Base-by-base conservation (phyloP, 2,888 invertebrate genomes). In the Philaethria dido region DNA sequence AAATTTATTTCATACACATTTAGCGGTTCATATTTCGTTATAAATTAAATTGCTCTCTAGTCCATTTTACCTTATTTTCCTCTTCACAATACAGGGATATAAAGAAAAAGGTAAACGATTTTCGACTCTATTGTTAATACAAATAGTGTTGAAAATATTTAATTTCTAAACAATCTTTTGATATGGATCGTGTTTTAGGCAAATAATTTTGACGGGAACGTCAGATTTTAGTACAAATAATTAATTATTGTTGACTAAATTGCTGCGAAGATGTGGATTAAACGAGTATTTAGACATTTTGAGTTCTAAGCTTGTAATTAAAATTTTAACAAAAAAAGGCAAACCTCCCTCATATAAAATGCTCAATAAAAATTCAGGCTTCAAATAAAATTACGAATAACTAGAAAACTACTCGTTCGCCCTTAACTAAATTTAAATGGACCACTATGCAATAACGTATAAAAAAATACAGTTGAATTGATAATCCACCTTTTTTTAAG, bases 141-240 rank as follows among this genome's bases (percentile, higher is more conserved):
- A 11, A 44, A 44, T 65, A 57, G 50, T 36, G 57, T 39, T 50
- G 2, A 59, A 44, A 57, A 39, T 62, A 5, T 13, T 18, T 4
- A 4, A 36, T 13, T 20, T 48, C 25, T 18, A 16, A 42, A 20
- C 14, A 16, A 44, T 45, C n/a, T 59, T 62, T 48, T 62, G 64
- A 70, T 45, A 50, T 68, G 52, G 62, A 59, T 70, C 62, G 66
- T 57, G 50, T 62, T 68, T 62, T 25, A 47, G 64, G 16, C 48
- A 54, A 62, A 64, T 69, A 66, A 72, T 71, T 72, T 72, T 68
- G 62, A 69, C 64, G 47, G 62, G n/a, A 64, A 66, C 71, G 66
- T 71, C 62, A 72, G 61, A 68, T 69, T 72, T 66, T 68, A 69
- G 68, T 68, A 59, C 66, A 62, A 72, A 68, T 71, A 72, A 72